Conservation (phyloP, 2,113 vertebrate species). For the Ictidomys tridecemlineatus region DNA sequence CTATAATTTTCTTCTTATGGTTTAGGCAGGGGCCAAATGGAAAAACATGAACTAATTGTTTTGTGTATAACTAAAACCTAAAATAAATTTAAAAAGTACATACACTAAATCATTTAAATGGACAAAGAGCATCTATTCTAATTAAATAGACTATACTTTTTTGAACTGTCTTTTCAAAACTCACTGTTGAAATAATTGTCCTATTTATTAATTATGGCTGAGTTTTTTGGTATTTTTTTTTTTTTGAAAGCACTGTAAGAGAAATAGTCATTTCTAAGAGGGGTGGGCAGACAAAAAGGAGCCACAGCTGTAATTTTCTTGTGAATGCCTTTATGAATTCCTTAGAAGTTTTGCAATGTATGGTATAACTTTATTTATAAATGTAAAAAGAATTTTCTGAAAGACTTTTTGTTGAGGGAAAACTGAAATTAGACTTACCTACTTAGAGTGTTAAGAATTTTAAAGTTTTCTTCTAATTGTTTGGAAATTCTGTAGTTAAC, state of each 20-base stretch:
- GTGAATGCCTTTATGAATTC: conserved; percentile 36
- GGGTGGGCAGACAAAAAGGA: neutral
- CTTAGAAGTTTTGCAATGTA: neutral
- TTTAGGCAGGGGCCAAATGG: conserved; percentile 52
- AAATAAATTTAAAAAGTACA: conserved; percentile 30
- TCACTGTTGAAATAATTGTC: conserved; percentile 29
- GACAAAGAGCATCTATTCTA: neutral
- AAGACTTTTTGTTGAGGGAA: conserved; percentile 7
- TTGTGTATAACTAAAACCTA: conserved; percentile 14
- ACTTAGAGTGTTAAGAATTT: conserved; percentile 17
- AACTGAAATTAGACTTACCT: conserved; percentile 33
- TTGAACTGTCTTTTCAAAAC: conserved; percentile 36
- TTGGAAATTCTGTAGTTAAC: neutral
- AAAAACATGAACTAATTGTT: conserved; percentile 19
- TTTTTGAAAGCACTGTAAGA: conserved; percentile 32
- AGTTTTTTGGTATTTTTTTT: neutral
- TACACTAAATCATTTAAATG: conserved; percentile 30
- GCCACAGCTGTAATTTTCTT: conserved; percentile 44
- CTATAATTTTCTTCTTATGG: conserved; percentile 63
- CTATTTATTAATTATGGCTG: neutral
- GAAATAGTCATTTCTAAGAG: conserved; percentile 45
- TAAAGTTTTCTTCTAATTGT: neutral
- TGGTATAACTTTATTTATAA: conserved; percentile 29
- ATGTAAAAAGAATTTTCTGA: conserved; percentile 24
- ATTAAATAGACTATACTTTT: neutral